Percentiles rank a stretch among this genome's conserved stretches.
phyloP scores from a whole-genome alignment of 2,888 invertebrate species.

The Erpobdella octoculata region DNA sequence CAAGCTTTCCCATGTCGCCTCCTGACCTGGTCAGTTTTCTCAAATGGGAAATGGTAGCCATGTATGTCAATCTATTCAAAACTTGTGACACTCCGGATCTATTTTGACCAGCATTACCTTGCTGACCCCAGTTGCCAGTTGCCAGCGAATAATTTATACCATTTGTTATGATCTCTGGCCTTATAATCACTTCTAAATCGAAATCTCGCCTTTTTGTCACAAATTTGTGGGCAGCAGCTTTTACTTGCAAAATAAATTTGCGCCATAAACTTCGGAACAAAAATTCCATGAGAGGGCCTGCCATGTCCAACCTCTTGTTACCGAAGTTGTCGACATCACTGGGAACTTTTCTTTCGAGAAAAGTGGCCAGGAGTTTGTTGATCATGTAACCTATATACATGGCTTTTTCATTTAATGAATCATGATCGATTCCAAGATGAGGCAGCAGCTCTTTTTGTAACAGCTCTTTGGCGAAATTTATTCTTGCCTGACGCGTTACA shows the following conservation, averaged over 20 bases:
- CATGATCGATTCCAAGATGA: slow-evolving; percentile 96
- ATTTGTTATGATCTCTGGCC: slow-evolving; percentile 94
- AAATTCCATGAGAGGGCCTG: slow-evolving; percentile 91
- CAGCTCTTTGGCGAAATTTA: slow-evolving; percentile 97
- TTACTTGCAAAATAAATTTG: slow-evolving; percentile 89
- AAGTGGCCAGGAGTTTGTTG: slow-evolving; percentile 58
- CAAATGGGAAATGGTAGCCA: slow-evolving; percentile 94
- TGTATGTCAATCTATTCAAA: slow-evolving; percentile 92
- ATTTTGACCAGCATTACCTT: slow-evolving; percentile 98
- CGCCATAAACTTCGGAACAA: slow-evolving; percentile 89
- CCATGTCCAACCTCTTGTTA: slow-evolving; percentile 92
- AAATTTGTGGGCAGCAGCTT: slow-evolving; percentile 94
- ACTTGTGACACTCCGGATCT: slow-evolving; percentile 93
- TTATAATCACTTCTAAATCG: slow-evolving; percentile 88
- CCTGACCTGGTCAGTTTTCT: slow-evolving; percentile 96
- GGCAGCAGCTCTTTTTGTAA: slow-evolving; percentile 99
- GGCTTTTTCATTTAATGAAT: slow-evolving; percentile 99
- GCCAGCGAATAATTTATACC: slow-evolving; percentile 94
- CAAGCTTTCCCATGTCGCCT: slow-evolving; percentile 95
- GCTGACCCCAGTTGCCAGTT: slow-evolving; percentile 99
- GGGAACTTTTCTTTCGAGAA: slow-evolving; percentile 81
- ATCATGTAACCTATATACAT: slow-evolving; percentile 98
- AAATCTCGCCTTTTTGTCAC: slow-evolving; percentile 98
- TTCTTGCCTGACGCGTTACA: slow-evolving; percentile 95
- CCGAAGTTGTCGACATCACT: slow-evolving; percentile 99